phyloP scores from a whole-genome alignment of 92 coral and sea anemone genomes.

The Metridium senile region DNA sequence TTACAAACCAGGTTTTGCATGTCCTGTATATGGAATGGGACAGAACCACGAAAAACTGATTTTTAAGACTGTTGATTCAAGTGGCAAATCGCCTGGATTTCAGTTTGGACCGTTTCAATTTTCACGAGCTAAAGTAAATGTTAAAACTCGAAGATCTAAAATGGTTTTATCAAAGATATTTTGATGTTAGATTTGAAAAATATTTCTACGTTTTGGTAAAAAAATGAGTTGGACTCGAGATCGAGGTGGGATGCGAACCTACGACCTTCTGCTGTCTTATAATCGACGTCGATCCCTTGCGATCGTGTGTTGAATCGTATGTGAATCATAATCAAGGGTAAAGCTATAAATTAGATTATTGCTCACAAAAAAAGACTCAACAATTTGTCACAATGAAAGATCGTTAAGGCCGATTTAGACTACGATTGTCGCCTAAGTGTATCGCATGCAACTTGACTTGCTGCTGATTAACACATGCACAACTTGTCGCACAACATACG shows the following conservation, averaged over 20 bases:
- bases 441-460: too few relatives aligned
- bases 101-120: slow-evolving; percentile 90
- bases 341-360: too few relatives aligned
- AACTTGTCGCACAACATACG: too few relatives aligned
- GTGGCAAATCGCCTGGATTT: slow-evolving; percentile 62
- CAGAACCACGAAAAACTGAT: slow-evolving; percentile 85
- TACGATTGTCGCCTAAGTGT: too few relatives aligned
- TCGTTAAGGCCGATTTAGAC: too few relatives aligned
- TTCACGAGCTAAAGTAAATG: slow-evolving; percentile 22
- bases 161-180: slow-evolving; percentile 18
- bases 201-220: not conserved
- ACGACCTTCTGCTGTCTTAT: too few relatives aligned
- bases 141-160: not conserved
- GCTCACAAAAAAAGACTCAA: too few relatives aligned
- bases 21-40: slow-evolving; percentile 80
- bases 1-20: slow-evolving; percentile 80
- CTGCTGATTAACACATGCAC: too few relatives aligned
- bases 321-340: too few relatives aligned
- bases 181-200: slow-evolving; percentile 1
- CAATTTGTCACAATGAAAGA: too few relatives aligned
- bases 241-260: not conserved
- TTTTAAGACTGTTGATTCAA: slow-evolving; percentile 64
- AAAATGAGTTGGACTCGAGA: not conserved
- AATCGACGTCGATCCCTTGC: too few relatives aligned
- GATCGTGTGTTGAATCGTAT: too few relatives aligned